A percentile compares a stretch with the other conserved stretches of the same genome.
phyloP scores from a whole-genome alignment of 1,140 invertebrate species.

The Chymomyza costata region DNA sequence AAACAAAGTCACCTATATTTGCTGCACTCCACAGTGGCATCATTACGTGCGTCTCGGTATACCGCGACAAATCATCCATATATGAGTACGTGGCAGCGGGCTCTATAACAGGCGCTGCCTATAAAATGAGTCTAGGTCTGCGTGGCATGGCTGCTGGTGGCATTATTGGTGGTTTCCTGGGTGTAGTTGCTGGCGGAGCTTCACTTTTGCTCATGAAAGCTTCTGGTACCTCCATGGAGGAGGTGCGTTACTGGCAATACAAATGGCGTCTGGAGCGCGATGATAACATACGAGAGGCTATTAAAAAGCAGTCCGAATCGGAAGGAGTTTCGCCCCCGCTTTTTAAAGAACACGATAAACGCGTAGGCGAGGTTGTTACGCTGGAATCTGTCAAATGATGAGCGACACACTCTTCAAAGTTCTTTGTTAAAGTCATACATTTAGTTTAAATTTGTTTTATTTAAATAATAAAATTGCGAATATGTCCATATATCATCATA shows the following conservation, averaged over 20 bases:
- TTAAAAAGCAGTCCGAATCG: conserved; percentile 45
- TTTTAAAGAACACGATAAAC: conserved; percentile 49
- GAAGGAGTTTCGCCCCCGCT: conserved; percentile 32
- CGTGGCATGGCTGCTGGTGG: conserved; percentile 81
- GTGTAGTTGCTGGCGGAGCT: conserved; percentile 76
- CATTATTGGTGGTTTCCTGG: conserved; percentile 76
- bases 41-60: conserved; percentile 79
- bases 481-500: conserved; percentile 46
- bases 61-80: conserved; percentile 80
- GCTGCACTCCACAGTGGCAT: conserved; percentile 76
- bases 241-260: conserved; percentile 77
- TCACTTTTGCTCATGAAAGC: conserved; percentile 76
- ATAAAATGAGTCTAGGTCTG: conserved; percentile 77
- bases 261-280: conserved; percentile 73
- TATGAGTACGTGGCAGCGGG: conserved; percentile 81
- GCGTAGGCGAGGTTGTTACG: conserved; percentile 42
- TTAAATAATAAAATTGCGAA: conserved; percentile 69
- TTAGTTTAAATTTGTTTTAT: conserved; percentile 36
- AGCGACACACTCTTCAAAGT: conserved; percentile 11
- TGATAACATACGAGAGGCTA: conserved; percentile 56
- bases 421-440: conserved; percentile 26
- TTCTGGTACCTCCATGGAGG: conserved; percentile 77
- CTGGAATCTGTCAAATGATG: conserved; percentile 53
- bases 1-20: not conserved
- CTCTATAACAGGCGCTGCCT: conserved; percentile 77